Percentiles rank a stretch among this genome's conserved stretches.
Conservation (phyloP, 1,140 invertebrate genomes). For the Microplitis mediator region DNA sequence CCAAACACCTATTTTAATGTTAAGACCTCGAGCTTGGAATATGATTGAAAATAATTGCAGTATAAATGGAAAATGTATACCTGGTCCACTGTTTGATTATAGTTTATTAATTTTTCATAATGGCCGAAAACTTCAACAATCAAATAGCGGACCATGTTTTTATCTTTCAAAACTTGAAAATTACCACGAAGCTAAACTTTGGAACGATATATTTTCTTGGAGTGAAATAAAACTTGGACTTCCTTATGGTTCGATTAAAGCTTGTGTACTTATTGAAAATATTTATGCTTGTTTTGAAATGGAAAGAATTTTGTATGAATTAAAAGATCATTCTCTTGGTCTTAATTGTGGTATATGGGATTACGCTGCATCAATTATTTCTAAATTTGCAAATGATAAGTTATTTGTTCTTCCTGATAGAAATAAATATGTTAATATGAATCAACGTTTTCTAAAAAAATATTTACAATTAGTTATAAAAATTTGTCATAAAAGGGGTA, state of each 20-base stretch:
- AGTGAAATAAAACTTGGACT: constrained; percentile 66
- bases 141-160: constrained; percentile 68
- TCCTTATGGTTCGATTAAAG: constrained; percentile 70
- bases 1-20: constrained; percentile 68
- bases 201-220: constrained; percentile 79
- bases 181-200: constrained; percentile 68
- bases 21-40: constrained; percentile 77
- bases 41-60: constrained; percentile 75
- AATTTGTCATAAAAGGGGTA: constrained; percentile 68
- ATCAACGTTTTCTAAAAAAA: constrained; percentile 67
- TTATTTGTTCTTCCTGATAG: constrained; percentile 71
- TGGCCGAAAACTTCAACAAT: constrained; percentile 60
- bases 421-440: constrained; percentile 72
- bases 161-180: constrained; percentile 76
- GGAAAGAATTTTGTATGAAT: constrained; percentile 72
- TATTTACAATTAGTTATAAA: constrained; percentile 70
- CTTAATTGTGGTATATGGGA: constrained; percentile 81
- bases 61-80: constrained; percentile 70
- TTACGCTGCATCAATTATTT: constrained; percentile 75
- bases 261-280: constrained; percentile 77
- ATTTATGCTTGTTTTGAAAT: constrained; percentile 72
- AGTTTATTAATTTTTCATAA: constrained; percentile 73
- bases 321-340: constrained; percentile 72
- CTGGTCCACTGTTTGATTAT: constrained; percentile 74
- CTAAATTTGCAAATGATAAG: constrained; percentile 67